Conservation (phyloP, 2,888 invertebrate species). For the Balanococcus diminutus region DNA sequence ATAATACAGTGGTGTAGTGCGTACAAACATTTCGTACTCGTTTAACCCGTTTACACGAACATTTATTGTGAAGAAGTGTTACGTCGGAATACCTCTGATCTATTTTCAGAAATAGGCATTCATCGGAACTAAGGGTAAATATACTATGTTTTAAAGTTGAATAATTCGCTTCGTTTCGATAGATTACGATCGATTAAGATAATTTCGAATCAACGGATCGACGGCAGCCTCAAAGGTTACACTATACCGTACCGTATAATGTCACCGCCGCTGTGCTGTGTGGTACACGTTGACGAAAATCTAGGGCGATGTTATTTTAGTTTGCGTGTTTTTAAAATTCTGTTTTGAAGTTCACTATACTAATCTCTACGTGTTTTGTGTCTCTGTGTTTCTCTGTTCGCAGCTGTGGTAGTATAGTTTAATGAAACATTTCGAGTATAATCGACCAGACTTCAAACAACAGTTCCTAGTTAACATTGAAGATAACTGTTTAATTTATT, state of each 20-base stretch:
- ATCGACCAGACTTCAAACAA: slow-evolving; percentile 52
- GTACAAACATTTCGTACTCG: slow-evolving; percentile 31
- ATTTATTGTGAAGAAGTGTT: slow-evolving; percentile 44
- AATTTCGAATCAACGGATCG: neutral
- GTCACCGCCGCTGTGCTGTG: neutral
- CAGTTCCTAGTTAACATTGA: slow-evolving; percentile 56
- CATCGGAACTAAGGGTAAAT: slow-evolving; percentile 54
- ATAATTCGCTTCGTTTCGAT: neutral
- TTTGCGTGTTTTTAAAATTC: slow-evolving; percentile 2
- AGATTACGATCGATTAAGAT: neutral
- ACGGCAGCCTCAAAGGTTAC: neutral
- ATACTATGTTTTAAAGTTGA: neutral
- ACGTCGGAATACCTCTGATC: slow-evolving; percentile 17
- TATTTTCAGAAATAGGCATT: slow-evolving; percentile 50
- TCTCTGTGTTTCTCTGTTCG: slow-evolving; percentile 38
- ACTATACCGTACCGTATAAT: no score
- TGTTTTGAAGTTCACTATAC: neutral
- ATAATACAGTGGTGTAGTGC: slow-evolving; percentile 32
- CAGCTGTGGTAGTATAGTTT: slow-evolving; percentile 55
- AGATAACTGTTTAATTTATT: slow-evolving; percentile 46
- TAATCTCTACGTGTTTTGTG: neutral
- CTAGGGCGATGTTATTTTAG: slow-evolving; percentile 36
- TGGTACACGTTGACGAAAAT: slow-evolving; percentile 17
- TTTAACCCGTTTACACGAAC: slow-evolving; percentile 23
- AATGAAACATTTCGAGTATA: slow-evolving; percentile 42